Evolutionary conservation across 2,888 invertebrate genomes (phyloP).

Genomic region (Eilema caniola): DNA sequence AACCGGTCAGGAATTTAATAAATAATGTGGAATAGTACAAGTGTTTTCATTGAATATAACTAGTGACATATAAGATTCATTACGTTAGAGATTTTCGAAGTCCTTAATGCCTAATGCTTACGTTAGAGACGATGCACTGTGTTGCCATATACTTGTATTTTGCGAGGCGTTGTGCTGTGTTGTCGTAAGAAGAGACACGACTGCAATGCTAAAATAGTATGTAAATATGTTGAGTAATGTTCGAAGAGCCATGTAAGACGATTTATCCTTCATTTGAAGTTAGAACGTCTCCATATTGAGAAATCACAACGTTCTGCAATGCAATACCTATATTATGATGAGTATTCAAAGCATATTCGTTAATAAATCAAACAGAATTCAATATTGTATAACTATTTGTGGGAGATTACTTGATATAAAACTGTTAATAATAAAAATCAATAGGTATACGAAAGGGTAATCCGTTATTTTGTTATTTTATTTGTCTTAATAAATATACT

Average conservation of each 20-base stretch:
- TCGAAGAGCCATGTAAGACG: neutral
- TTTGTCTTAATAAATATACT: too few relatives aligned
- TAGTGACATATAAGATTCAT: neutral
- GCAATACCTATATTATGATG: neutral
- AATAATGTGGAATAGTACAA: too few relatives aligned
- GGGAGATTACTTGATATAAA: too few relatives aligned
- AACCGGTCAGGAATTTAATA: too few relatives aligned
- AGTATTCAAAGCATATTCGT: neutral
- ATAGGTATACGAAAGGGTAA: too few relatives aligned
- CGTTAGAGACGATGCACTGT: neutral
- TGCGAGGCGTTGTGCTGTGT: neutral
- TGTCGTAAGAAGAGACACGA: neutral
- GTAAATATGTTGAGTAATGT: constrained; percentile 9
- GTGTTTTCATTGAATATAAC: too few relatives aligned
- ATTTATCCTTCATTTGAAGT: constrained; percentile 2
- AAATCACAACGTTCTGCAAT: neutral
- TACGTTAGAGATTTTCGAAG: neutral
- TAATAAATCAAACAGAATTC: too few relatives aligned
- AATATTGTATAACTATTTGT: too few relatives aligned
- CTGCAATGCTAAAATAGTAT: constrained; percentile 12
- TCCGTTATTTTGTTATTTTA: too few relatives aligned
- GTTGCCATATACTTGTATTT: neutral
- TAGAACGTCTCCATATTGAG: neutral
- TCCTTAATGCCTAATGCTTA: neutral
- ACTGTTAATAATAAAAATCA: too few relatives aligned